These are phyloP conservation scores for Drusus annulatus DNA, from an alignment of 1,140 invertebrate genomes.

Conservation along the genomic window DNA sequence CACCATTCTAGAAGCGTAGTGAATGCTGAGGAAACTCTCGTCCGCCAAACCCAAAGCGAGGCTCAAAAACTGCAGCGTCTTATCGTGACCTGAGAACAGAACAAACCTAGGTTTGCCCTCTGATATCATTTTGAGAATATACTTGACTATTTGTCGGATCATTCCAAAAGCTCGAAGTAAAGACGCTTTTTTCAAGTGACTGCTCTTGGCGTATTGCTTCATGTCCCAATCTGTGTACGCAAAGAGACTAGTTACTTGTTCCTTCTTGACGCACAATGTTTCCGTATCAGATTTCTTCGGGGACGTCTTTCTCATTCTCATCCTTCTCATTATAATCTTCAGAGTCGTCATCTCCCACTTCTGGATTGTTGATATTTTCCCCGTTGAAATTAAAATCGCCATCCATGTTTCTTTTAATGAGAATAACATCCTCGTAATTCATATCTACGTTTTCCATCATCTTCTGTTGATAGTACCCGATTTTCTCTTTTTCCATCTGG, in stretches of 20 bases:
- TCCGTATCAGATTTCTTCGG: constrained; percentile 62
- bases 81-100: constrained; percentile 93
- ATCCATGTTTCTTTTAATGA: constrained; percentile 70
- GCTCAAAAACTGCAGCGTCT: constrained; percentile 87
- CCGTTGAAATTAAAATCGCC: constrained; percentile 69
- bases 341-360: constrained; percentile 67
- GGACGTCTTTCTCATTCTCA: constrained; percentile 58
- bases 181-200: constrained; percentile 77
- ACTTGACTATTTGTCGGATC: constrained; percentile 82
- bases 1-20: constrained; percentile 88
- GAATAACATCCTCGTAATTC: constrained; percentile 68
- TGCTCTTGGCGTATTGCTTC: constrained; percentile 76
- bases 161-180: constrained; percentile 84
- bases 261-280: constrained; percentile 75
- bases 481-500: constrained; percentile 71
- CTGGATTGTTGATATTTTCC: constrained; percentile 64
- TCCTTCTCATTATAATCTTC: constrained; percentile 67
- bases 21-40: constrained; percentile 72
- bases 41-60: constrained; percentile 81
- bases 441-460: constrained; percentile 67
- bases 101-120: constrained; percentile 85
- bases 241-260: constrained; percentile 82
- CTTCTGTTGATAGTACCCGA: constrained; percentile 69
- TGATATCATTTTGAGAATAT: constrained; percentile 84
- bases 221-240: constrained; percentile 84